Evolutionary conservation across 2,888 invertebrate species (phyloP).

Genomic region (Kuschelorhynchus macadamiae): DNA sequence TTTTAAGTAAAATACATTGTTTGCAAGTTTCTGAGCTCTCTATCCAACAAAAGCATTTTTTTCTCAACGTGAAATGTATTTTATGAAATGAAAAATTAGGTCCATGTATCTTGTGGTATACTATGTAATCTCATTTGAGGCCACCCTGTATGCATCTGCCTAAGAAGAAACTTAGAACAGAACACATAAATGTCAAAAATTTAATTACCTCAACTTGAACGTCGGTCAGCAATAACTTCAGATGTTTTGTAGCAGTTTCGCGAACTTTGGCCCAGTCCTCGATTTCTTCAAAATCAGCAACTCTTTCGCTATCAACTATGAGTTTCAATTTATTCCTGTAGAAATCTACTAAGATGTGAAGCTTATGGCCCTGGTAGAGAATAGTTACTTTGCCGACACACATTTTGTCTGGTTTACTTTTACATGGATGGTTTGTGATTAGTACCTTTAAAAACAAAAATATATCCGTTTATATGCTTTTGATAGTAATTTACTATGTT

Average conservation of each 20-base stretch:
- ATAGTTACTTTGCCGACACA: conserved; percentile 81
- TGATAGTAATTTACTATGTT: no score
- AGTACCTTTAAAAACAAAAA: conserved; percentile 71
- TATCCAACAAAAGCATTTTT: no score
- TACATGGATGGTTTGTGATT: conserved; percentile 80
- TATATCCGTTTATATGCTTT: no score
- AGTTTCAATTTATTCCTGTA: conserved; percentile 63
- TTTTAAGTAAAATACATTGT: no score
- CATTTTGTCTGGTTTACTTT: conserved; percentile 70
- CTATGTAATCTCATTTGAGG: no score
- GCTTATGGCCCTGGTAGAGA: conserved; percentile 75
- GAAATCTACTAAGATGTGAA: conserved; percentile 61
- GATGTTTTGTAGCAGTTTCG: conserved; percentile 74
- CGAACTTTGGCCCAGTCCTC: conserved; percentile 76
- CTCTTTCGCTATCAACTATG: conserved; percentile 69
- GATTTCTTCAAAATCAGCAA: conserved; percentile 65
- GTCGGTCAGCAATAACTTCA: conserved; percentile 76
- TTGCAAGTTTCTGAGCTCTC: no score
- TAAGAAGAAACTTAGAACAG: no score
- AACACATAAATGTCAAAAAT: no score
- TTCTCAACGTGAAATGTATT: no score
- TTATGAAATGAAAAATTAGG: no score
- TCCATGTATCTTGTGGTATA: no score
- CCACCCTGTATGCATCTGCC: no score
- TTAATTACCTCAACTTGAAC: conserved; percentile 79